Evolutionary conservation across 2,888 invertebrate species (phyloP), one percentile per base, ranked within the genome.

Genomic region (Deilephila elpenor): DNA sequence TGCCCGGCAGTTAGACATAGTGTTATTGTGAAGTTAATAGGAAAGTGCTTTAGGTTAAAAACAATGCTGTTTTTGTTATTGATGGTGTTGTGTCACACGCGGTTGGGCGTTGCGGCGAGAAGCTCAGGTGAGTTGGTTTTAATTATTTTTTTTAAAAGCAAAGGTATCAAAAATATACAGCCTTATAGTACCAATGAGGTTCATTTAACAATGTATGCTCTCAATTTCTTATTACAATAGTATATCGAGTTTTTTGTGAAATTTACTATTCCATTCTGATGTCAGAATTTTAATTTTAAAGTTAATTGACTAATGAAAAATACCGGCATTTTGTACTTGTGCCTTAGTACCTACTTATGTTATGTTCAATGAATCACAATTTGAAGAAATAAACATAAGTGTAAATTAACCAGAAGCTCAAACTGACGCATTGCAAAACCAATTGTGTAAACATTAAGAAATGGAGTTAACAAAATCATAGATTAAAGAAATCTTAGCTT

Each of bases 21-120:
- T 86, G 85, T 86, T 87, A 85, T 83, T 86, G 85, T 86, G 87
- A 85, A 83, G 84, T 86, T 86, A 85, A 85, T 86, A 85, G 86
- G 76, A 83, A 89, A 92, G 89, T 93, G 91, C 89, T 92, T 86
- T 86, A 91, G 92, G 86, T 87, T 91, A 87, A 93, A 91, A 89
- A 84, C 92, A 78, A 82, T 92, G 87, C 88, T 90, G 84, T 86
- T 93, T 86, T 86, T 93, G 82, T 87, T 90, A 87, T 86, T 92
- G 84, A 86, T 86, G 79, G 82, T 91, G 79, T 84, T 89, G 80
- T 83, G 90, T 84, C 89, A 91, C 77, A 83, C 84, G 79, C 86
- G 87, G 77, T 80, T 88, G 80, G 84, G 85, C 73, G 91, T 85
- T 44, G 89, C 91, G 75, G 93, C 91, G 77, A 92, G 93, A 75